Conservation (phyloP, 2,888 invertebrate species). For the Conus canariensis region DNA sequence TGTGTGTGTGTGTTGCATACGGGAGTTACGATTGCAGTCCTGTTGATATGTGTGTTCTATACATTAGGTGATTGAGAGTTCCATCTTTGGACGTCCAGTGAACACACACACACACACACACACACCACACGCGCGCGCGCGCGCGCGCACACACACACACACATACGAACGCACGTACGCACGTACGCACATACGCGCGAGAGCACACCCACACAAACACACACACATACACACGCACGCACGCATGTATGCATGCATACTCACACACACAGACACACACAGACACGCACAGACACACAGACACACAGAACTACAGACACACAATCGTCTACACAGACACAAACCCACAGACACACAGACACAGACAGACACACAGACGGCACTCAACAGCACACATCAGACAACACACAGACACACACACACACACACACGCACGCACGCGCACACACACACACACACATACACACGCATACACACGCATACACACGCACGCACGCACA, state of each 20-base stretch:
- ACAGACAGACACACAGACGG: neutral
- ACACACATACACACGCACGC: neutral
- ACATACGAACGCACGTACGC: no score
- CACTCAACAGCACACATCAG: neutral
- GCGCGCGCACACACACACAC: neutral
- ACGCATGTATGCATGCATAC: neutral
- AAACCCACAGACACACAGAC: neutral
- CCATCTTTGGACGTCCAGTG: no score
- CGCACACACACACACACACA: slow-evolving; percentile 8
- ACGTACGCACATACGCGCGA: no score
- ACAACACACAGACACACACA: neutral
- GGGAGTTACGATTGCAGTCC: no score
- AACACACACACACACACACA: slow-evolving; percentile 18
- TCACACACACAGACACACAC: no score
- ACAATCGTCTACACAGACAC: neutral
- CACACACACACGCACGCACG: neutral
- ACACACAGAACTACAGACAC: neutral
- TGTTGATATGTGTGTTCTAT: no score
- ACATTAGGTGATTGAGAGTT: no score
- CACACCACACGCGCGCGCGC: neutral
- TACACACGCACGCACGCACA: neutral
- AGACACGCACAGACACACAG: no score
- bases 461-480: neutral
- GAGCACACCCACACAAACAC: neutral
- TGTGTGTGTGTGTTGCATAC: no score